phyloP scores from a whole-genome alignment of 2,888 invertebrate genomes.

The Erynnis tages region DNA sequence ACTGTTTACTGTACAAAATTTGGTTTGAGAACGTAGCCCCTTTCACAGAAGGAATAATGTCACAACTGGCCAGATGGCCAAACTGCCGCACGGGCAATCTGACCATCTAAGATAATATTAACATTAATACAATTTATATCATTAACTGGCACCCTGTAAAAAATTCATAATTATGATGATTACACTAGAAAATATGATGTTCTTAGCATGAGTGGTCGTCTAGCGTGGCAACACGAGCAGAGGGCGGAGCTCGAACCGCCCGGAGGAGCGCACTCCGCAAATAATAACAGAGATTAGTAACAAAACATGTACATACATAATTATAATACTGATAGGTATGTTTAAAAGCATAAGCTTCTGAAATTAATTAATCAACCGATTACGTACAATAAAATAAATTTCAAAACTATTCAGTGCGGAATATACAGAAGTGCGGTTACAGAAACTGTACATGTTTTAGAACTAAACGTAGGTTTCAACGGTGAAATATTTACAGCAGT shows the following conservation, averaged over 20 bases:
- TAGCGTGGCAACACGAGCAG: constrained; percentile 46
- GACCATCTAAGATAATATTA: constrained; percentile 71
- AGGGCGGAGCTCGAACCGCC: constrained; percentile 63
- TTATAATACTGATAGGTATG: constrained; percentile 72
- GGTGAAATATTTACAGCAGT: constrained; percentile 82
- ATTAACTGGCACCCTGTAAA: constrained; percentile 78
- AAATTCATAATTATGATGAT: constrained; percentile 78
- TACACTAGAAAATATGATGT: constrained; percentile 48
- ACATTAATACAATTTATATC: constrained; percentile 61
- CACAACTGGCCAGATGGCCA: constrained; percentile 85
- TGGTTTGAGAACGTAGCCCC: constrained; percentile 89
- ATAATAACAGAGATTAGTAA: constrained; percentile 77
- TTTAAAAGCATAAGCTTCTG: constrained; percentile 80
- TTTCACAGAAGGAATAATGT: constrained; percentile 93
- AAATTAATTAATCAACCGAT: constrained; percentile 76
- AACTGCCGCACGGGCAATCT: constrained; percentile 69
- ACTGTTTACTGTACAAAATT: constrained; percentile 76
- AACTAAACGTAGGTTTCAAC: constrained; percentile 80
- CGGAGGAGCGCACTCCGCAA: constrained; percentile 53
- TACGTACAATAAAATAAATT: constrained; percentile 73
- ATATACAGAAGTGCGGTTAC: constrained; percentile 82
- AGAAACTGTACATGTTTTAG: constrained; percentile 83
- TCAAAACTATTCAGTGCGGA: constrained; percentile 79
- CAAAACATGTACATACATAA: constrained; percentile 80
- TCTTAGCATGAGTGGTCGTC: constrained; percentile 76